A percentile compares a stretch with the other conserved stretches of the same genome.
These are phyloP conservation scores for Sarcoramphus papa DNA, from an alignment of 2,797 vertebrate genomes.

Conservation along the genomic window DNA sequence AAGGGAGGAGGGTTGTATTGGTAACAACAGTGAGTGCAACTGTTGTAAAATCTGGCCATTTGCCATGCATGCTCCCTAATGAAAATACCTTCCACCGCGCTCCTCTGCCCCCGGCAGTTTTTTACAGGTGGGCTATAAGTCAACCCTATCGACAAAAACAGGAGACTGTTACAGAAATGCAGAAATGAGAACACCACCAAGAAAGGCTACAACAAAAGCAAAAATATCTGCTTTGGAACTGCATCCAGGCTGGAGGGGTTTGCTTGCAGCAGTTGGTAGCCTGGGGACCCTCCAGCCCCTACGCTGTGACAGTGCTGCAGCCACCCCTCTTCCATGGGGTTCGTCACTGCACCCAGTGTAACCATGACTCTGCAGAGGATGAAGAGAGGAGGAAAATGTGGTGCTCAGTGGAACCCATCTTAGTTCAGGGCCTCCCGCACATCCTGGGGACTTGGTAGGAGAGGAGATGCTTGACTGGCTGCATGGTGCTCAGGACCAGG, in stretches of 20 bases:
- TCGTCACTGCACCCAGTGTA: background rate
- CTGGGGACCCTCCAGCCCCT: background rate
- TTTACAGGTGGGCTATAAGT: background rate
- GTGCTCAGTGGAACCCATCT: background rate
- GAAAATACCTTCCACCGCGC: rapidly evolving
- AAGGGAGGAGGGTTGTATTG: background rate
- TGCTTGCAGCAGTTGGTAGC: background rate
- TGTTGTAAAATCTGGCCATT: background rate
- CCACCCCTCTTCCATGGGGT: background rate
- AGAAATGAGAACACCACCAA: background rate
- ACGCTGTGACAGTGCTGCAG: background rate
- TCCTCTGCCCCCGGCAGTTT: background rate
- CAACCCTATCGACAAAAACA: background rate
- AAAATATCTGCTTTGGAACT: background rate
- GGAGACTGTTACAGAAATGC: background rate
- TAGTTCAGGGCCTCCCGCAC: background rate
- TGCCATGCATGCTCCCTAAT: background rate
- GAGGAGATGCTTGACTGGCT: background rate
- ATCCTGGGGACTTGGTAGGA: rapidly evolving
- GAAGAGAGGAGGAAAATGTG: background rate
- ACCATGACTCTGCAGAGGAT: background rate
- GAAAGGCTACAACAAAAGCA: background rate
- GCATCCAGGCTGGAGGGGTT: background rate
- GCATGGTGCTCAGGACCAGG: no score
- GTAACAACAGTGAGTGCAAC: background rate